phyloP scores from a whole-genome alignment of 2,113 vertebrate species.

The Nycticorax nycticorax region DNA sequence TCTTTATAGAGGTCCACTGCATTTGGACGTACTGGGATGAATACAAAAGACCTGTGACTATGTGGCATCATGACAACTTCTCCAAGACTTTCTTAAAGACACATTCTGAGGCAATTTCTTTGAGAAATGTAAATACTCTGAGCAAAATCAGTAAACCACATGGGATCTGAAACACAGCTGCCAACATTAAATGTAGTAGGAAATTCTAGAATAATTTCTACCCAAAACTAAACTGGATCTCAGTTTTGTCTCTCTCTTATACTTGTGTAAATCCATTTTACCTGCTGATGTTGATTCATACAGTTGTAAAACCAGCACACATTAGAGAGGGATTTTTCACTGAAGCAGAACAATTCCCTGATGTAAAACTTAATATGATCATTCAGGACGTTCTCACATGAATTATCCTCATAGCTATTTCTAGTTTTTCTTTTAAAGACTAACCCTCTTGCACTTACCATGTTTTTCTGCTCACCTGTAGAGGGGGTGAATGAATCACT shows the following conservation, averaged over 20 bases:
- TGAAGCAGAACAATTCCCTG: not conserved
- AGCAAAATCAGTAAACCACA: not conserved
- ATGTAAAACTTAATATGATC: not conserved
- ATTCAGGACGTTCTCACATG: not conserved
- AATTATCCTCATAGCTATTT: not conserved
- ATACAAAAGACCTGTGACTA: not conserved
- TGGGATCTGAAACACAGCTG: not conserved
- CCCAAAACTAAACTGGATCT: not conserved
- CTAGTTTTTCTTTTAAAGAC: constrained; percentile 7
- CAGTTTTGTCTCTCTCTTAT: not conserved
- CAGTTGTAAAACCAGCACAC: not conserved
- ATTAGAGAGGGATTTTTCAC: not conserved
- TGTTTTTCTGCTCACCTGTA: constrained; percentile 7
- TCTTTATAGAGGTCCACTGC: not conserved
- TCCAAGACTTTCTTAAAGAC: not conserved
- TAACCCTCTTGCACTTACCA: not conserved
- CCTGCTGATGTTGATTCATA: not conserved
- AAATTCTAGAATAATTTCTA: not conserved
- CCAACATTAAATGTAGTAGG: not conserved
- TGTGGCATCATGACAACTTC: not conserved
- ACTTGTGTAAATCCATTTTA: not conserved
- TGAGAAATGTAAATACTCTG: not conserved
- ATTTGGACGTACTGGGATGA: not conserved
- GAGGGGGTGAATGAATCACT: constrained; percentile 13
- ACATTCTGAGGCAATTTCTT: not conserved